Evolutionary conservation across 2,888 invertebrate genomes (phyloP).

Genomic region (Imbricaverruca yamaguchii): DNA sequence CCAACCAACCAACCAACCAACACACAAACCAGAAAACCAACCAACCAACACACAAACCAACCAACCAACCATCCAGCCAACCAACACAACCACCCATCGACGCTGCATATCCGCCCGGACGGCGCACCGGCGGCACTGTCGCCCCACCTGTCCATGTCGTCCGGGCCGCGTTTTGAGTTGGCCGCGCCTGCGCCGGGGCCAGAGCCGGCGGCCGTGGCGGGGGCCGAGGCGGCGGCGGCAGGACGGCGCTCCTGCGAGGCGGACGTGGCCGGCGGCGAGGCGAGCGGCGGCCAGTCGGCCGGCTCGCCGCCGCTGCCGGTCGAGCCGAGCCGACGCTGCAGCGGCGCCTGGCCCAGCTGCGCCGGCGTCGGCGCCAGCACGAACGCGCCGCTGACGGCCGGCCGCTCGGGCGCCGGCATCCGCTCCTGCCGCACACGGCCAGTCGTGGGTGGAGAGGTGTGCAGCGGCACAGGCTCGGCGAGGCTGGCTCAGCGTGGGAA

Average conservation of each 20-base stretch:
- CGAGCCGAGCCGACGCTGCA: conserved; percentile 74
- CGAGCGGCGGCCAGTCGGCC: not conserved
- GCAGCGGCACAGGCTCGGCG: no score
- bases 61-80: no score
- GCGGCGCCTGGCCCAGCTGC: conserved; percentile 79
- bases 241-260: not conserved
- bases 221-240: conserved; percentile 18
- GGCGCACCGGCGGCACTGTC: not conserved
- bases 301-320: conserved; percentile 25
- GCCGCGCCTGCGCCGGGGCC: not conserved
- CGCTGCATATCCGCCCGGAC: no score
- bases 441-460: no score
- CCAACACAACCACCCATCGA: no score
- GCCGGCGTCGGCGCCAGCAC: conserved; percentile 90
- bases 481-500: no score
- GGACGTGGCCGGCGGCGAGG: not conserved
- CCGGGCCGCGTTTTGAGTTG: not conserved
- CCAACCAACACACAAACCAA: no score
- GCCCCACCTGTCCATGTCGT: conserved; percentile 23
- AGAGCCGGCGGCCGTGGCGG: not conserved
- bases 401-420: conserved; percentile 17
- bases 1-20: no score
- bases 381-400: conserved; percentile 43
- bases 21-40: no score
- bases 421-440: not conserved